Evolutionary conservation across 2,888 invertebrate genomes (phyloP).

Genomic region (Saturnia japonica): DNA sequence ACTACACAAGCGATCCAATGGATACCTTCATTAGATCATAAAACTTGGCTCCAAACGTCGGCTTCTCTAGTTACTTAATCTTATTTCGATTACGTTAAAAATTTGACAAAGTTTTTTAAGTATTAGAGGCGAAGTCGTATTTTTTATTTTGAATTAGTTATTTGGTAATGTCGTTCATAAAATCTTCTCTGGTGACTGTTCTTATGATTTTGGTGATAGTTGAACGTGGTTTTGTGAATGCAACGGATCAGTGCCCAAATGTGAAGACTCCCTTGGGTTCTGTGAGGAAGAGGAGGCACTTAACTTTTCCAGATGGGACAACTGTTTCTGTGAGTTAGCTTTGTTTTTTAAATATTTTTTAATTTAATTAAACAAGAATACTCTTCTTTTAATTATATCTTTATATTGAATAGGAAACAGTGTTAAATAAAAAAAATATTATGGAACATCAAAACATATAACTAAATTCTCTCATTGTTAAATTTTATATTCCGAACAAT

Average conservation of each 20-base stretch:
- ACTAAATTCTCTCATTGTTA: background rate
- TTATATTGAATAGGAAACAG: background rate
- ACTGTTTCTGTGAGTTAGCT: constrained; percentile 40
- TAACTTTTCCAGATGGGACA: constrained; percentile 48
- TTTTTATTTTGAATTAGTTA: background rate
- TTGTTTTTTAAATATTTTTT: background rate
- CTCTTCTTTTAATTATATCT: background rate
- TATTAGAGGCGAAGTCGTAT: background rate
- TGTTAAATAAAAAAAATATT: too few species aligned
- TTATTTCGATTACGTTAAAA: background rate
- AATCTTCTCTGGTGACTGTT: constrained; percentile 11
- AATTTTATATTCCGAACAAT: background rate
- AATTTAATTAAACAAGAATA: too few species aligned
- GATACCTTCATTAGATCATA: constrained; percentile 9
- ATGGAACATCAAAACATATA: background rate
- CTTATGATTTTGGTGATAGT: constrained; percentile 24
- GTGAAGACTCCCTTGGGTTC: constrained; percentile 37
- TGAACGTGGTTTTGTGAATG: constrained; percentile 17
- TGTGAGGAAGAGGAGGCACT: constrained; percentile 47
- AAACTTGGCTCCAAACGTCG: background rate
- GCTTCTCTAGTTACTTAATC: background rate
- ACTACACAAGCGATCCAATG: background rate
- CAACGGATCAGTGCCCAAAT: constrained; percentile 43
- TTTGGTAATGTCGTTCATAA: constrained; percentile 6
- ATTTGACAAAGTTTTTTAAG: background rate